phyloP scores from a whole-genome alignment of 2,888 invertebrate genomes.

The Eurytoma adleriae region DNA sequence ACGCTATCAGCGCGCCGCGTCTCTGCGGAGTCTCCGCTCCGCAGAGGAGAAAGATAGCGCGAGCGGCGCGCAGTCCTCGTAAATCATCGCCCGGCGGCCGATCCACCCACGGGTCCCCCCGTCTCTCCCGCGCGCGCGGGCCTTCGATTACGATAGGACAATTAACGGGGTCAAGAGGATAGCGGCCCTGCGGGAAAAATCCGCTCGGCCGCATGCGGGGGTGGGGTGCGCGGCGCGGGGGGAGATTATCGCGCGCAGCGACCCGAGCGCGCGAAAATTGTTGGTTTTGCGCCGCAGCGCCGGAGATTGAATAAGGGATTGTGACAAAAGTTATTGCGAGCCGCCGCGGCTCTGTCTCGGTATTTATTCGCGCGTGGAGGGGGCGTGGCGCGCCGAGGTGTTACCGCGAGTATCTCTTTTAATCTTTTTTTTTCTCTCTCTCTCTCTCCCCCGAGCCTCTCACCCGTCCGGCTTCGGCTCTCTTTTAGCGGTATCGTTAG shows the following conservation, averaged over 20 bases:
- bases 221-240: not conserved
- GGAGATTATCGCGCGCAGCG: slow-evolving; percentile 47
- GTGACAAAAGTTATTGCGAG: slow-evolving; percentile 58
- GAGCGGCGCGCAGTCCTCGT: slow-evolving; percentile 70
- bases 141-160: slow-evolving; percentile 70
- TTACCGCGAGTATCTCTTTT: slow-evolving; percentile 2
- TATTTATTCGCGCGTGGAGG: slow-evolving; percentile 48
- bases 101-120: slow-evolving; percentile 70
- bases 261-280: slow-evolving; percentile 51
- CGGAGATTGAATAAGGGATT: slow-evolving; percentile 58
- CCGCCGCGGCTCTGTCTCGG: slow-evolving; percentile 33
- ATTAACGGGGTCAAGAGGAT: slow-evolving; percentile 71
- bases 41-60: no score
- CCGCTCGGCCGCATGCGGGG: not conserved
- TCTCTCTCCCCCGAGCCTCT: slow-evolving; percentile 1
- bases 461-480: slow-evolving; percentile 5
- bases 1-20: slow-evolving; percentile 74
- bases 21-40: slow-evolving; percentile 71
- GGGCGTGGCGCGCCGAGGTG: slow-evolving; percentile 35
- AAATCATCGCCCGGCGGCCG: slow-evolving; percentile 74
- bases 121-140: slow-evolving; percentile 44
- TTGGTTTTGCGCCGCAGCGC: slow-evolving; percentile 48
- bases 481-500: slow-evolving; percentile 19
- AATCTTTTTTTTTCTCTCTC: slow-evolving; percentile 2
- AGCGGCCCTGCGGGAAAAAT: slow-evolving; percentile 39